These are phyloP conservation scores for Drosophila mulleri DNA, from an alignment of 2,888 invertebrate genomes.

Conservation along the genomic window DNA sequence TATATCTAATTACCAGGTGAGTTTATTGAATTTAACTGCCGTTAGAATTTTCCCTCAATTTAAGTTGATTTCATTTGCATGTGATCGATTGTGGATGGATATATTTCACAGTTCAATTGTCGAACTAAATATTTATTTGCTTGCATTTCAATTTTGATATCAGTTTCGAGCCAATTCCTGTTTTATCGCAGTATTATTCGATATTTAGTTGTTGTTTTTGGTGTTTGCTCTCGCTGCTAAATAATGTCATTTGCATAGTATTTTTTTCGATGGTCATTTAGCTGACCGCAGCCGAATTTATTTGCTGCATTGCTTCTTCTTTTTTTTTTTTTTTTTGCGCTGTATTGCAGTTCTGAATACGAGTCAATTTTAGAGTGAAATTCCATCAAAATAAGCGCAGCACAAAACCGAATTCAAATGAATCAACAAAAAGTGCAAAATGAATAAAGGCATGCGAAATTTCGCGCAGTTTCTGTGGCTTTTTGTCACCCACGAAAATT, in stretches of 20 bases:
- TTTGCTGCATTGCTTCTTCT: conserved; percentile 9
- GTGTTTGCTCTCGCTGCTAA: conserved; percentile 25
- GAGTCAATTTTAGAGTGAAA: conserved; percentile 51
- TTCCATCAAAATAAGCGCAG: conserved; percentile 58
- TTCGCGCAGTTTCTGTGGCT: conserved; percentile 38
- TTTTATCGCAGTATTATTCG: conserved; percentile 24
- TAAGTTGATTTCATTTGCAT: conserved; percentile 15
- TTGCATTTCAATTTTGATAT: conserved; percentile 42
- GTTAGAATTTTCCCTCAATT: conserved; percentile 20
- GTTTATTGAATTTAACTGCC: conserved; percentile 13
- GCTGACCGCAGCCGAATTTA: conserved; percentile 53
- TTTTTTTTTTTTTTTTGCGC: conserved; percentile 20
- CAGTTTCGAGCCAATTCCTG: conserved; percentile 41
- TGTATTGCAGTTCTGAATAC: background rate
- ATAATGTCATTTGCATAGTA: conserved; percentile 57
- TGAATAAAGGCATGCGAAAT: conserved; percentile 16
- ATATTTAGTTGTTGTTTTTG: conserved; percentile 7
- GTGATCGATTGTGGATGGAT: conserved; percentile 11
- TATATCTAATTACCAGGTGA: conserved; percentile 19
- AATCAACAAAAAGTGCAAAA: conserved; percentile 25
- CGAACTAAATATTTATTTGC: conserved; percentile 25
- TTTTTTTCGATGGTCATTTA: conserved; percentile 61
- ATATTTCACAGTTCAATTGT: conserved; percentile 26
- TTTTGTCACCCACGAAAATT: conserved; percentile 56
- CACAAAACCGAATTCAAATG: conserved; percentile 40